Conservation (phyloP, 2,888 invertebrate genomes). For the Cephus nigrinus region DNA sequence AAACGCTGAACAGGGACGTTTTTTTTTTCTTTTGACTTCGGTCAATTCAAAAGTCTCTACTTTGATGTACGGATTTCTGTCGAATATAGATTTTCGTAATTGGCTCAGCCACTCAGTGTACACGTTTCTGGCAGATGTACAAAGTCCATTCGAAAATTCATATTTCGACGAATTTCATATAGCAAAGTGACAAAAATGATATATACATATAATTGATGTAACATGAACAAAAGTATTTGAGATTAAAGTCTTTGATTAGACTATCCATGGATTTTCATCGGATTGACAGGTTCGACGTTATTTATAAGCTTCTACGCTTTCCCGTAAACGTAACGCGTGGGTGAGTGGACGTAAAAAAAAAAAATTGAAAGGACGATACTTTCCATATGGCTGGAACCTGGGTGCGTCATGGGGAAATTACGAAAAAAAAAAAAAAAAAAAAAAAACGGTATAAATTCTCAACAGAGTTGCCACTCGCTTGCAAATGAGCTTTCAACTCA, state of each 20-base stretch:
- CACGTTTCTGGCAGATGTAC: neutral
- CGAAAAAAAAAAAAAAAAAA: no score
- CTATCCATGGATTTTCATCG: neutral
- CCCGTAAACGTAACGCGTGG: neutral
- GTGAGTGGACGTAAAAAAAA: neutral
- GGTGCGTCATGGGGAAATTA: neutral
- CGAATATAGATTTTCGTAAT: neutral
- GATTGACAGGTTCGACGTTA: neutral
- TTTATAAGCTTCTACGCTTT: neutral
- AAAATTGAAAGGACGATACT: neutral
- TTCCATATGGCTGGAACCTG: neutral
- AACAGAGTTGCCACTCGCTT: neutral
- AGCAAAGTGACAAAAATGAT: no score
- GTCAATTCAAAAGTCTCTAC: neutral
- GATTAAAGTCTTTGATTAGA: neutral
- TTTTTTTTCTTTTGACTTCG: no score
- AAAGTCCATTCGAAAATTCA: neutral
- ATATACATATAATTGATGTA: neutral
- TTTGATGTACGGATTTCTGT: neutral
- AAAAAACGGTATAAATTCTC: neutral
- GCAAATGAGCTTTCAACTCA: neutral
- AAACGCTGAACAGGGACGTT: no score
- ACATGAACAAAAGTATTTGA: neutral
- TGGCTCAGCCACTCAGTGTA: neutral
- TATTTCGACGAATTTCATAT: neutral